These are phyloP conservation scores for Amphimallon solstitiale DNA, from an alignment of 2,888 invertebrate genomes.

Conservation along the genomic window DNA sequence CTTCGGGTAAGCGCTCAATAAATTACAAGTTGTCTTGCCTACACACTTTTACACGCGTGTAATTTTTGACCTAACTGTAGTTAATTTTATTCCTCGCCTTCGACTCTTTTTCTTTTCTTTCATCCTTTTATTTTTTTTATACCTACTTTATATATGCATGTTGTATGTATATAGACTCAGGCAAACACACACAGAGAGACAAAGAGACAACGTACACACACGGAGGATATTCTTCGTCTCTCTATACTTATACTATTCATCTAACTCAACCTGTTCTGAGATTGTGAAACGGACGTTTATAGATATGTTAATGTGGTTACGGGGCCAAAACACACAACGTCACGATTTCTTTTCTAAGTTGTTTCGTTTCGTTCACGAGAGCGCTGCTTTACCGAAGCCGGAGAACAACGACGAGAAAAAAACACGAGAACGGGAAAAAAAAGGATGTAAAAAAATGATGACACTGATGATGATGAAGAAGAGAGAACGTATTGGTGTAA, in stretches of 20 bases:
- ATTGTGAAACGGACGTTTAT: not conserved
- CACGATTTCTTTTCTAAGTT: no score
- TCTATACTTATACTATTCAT: not conserved
- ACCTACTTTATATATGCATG: not conserved
- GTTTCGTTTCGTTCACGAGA: no score
- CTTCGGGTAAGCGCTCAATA: constrained; percentile 1
- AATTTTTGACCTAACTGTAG: constrained; percentile 13
- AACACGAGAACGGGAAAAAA: no score
- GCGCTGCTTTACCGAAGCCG: no score
- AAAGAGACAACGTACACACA: no score
- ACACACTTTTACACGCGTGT: constrained; percentile 7
- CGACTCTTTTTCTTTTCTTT: not conserved
- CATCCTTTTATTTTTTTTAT: not conserved
- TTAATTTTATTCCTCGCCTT: constrained; percentile 12
- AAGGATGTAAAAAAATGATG: no score
- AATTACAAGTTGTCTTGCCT: constrained; percentile 10
- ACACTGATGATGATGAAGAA: no score
- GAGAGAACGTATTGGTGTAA: no score
- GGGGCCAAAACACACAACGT: no score
- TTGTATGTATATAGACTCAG: no score
- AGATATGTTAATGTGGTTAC: constrained; percentile 13
- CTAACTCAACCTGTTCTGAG: not conserved
- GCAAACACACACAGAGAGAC: no score
- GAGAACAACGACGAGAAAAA: no score
- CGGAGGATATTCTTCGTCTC: not conserved